Base-by-base conservation (phyloP, 2,113 vertebrate species). In the Hyla sarda region DNA sequence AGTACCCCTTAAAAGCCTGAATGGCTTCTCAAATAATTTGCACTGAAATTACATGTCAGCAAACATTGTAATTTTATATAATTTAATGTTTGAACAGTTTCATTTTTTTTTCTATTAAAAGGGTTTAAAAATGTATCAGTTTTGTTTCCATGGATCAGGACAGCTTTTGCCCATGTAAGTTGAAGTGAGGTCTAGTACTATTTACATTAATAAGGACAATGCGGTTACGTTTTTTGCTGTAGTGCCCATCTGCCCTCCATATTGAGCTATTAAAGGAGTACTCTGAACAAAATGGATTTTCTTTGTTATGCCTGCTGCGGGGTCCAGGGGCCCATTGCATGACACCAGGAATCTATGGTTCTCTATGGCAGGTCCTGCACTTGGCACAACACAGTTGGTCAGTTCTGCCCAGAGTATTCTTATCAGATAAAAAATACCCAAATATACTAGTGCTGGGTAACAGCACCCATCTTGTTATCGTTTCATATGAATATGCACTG, bases 41-140 rank as follows among this genome's bases (percentile, higher is more conserved):
- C 82, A 83, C 67, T 83, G 69, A 83, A 56, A 17, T 73, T 83
- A 52, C 30, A 56, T 52, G 82, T 19, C 30, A 58, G 52, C 67
- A 71, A 56, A 73, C 23, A 30, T 72, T 48, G 65, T 28, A 65
- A 47, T 60, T 48, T 71, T 30, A 23, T 73, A 13, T 69, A 2
- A 69, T 34, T 69, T 75, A 8, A 75, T 21, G 10, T 56, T 34
- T 41, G 19, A 79, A n/a, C 60, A 41, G 7, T 23, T 48, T 76
- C 3, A 3, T 1, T 52, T 50, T 10, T 30, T 52, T 19, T 76
- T n/a, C n/a, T n/a, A n/a, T n/a, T n/a, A n/a, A n/a, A n/a, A n/a
- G n/a, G n/a, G n/a, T n/a, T n/a, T n/a, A n/a, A n/a, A n/a, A n/a
- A n/a, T n/a, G n/a, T n/a, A n/a, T n/a, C n/a, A 2, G 58, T 1